A percentile compares a stretch with the other conserved stretches of the same genome.
Evolutionary conservation across 53 echinoderm and acorn worm species (phyloP).

Genomic region (Hippasteria phrygiana): DNA sequence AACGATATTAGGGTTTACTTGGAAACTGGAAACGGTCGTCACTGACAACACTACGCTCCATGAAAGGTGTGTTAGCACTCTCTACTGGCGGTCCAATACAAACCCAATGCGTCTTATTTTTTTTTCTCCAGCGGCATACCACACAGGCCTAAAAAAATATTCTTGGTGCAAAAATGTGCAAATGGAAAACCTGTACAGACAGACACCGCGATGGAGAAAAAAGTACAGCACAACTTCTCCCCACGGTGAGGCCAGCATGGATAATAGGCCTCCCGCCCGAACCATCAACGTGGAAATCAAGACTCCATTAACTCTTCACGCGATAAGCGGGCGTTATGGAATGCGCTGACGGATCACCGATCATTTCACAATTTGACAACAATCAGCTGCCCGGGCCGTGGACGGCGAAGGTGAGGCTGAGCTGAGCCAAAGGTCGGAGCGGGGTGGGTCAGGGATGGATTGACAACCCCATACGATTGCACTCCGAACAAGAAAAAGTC

Average conservation of each 20-base stretch:
- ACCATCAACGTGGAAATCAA: conserved; percentile 17
- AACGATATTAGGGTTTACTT: too few relatives aligned
- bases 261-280: conserved; percentile 49
- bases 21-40: too few relatives aligned
- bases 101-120: too few relatives aligned
- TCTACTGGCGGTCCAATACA: too few relatives aligned
- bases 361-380: conserved; percentile 45
- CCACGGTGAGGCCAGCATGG: conserved; percentile 13
- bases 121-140: too few relatives aligned
- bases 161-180: neutral
- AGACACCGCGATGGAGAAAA: neutral
- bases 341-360: conserved; percentile 60
- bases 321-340: conserved; percentile 60
- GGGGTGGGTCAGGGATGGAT: neutral
- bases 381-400: conserved; percentile 25
- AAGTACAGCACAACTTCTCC: conserved; percentile 35
- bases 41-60: too few relatives aligned
- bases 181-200: neutral
- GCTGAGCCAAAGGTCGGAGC: conserved; percentile 18
- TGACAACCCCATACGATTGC: neutral
- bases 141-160: neutral
- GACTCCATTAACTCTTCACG: conserved; percentile 34
- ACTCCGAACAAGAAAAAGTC: neutral
- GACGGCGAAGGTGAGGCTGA: neutral
- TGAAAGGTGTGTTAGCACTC: too few relatives aligned